Base-by-base conservation (phyloP, 2,797 vertebrate species). In the Gallinago stenura region DNA sequence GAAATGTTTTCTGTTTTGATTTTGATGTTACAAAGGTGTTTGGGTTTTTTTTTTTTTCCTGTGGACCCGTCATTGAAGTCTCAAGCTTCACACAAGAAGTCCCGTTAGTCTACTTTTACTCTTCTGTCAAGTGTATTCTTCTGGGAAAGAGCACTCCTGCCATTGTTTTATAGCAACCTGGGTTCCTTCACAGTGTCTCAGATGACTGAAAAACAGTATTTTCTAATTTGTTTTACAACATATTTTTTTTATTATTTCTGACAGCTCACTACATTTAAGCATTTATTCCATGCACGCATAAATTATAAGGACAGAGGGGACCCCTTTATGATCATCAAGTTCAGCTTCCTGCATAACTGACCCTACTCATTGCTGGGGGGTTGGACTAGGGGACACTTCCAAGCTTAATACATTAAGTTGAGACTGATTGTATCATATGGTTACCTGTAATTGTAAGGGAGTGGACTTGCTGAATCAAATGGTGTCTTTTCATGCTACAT, bases 1-100 rank as follows among this genome's bases (percentile, higher is more conserved):
- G 61, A 95, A 94, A 79, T 20, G 7, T 37, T 93, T 95, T 85
- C 57, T 65, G 46, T 16, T 90, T 83, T 85, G 31, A 87, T 92
- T 93, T 93, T 94, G 79, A 85, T 56, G 21, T 81, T 87, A 57
- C 16, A 81, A 73, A 94, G 6, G 26, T 83, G 46, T 87, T 8
- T 14, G 3, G 15, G 33, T 35, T 35, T 35, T 41, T 41, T 5
- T 9, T 64, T 43, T 93, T 94, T 77, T 73, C 57, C 51, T 77
- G 57, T 51, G 19, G 20, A 45, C 54, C 56, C 89, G 53, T 60
- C 72, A 78, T 46, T 72, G 77, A 82, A 95, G 46, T 35, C 84
- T 91, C 39, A 28, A 91, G 33, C 20, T 65, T 84, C 19, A 12
- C 46, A 46, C 39, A 86, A 66, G 26, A 58, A 65, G 17, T 7